A percentile compares a stretch with the other conserved stretches of the same genome.
These are phyloP conservation scores for Brienomyrus brachyistius DNA, from an alignment of 2,113 vertebrate species.

Conservation along the genomic window DNA sequence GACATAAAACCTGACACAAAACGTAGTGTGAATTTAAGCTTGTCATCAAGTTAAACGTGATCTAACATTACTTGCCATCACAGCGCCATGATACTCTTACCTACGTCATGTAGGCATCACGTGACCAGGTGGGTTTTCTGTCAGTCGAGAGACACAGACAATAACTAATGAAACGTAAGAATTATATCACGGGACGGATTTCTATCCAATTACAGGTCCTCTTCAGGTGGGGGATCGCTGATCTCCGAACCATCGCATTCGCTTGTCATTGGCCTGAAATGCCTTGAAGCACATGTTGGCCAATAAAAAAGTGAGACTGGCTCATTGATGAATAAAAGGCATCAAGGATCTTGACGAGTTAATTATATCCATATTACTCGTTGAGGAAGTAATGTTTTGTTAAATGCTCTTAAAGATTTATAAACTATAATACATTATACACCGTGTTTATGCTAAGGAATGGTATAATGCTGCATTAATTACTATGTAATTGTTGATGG, in stretches of 20 bases:
- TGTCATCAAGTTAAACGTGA: conserved; percentile 9
- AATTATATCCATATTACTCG: not conserved
- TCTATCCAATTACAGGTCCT: not conserved
- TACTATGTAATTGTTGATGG: not conserved
- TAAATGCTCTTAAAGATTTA: not conserved
- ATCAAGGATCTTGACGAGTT: no score
- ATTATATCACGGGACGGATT: not conserved
- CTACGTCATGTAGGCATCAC: conserved; percentile 11
- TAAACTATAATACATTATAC: not conserved
- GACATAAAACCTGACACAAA: not conserved
- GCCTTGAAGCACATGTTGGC: not conserved
- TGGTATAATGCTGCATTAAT: not conserved
- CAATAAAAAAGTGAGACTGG: not conserved
- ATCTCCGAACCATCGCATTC: not conserved
- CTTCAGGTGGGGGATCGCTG: not conserved
- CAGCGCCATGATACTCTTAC: conserved; percentile 19
- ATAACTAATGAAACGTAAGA: not conserved
- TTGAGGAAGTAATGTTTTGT: not conserved
- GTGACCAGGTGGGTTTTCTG: not conserved
- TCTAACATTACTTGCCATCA: conserved; percentile 9
- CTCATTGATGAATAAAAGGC: not conserved
- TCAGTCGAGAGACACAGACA: not conserved
- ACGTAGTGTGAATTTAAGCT: not conserved
- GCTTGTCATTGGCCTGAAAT: not conserved
- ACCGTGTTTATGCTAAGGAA: not conserved